Base-by-base conservation (phyloP, 1,140 invertebrate genomes). In the Samia ricini region DNA sequence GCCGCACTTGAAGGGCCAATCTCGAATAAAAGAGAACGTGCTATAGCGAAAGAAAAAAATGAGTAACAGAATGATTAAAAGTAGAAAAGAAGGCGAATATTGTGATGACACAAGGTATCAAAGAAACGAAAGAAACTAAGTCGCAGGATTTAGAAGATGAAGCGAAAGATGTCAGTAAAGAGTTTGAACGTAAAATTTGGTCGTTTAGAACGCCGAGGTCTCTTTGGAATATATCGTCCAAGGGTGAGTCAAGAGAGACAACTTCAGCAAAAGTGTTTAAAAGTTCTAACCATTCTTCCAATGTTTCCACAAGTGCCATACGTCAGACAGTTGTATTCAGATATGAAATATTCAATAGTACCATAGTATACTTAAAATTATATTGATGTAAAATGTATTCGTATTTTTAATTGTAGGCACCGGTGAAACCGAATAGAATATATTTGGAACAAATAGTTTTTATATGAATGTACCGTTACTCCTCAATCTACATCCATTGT, bases 251-350 rank as follows among this genome's bases (percentile, higher is more conserved):
- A 18, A 70, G 72, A 49, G 74, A 77, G 5, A 79, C 77, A 56
- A 71, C 67, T 60, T 63, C 72, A 1, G 48, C 51, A 23, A 51
- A 74, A 7, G 65, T 78, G 59, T 56, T 71, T 5, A 85, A n/a
- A 79, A 66, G 36, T 78, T 22, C 68, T 85, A 15, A 71, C 60
- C 15, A 74, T 76, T 51, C 65, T 83, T 49, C 82, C 80, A 4
- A 68, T 81, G 66, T 85, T 85, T 55, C 78, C 80, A 5, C 68
- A 81, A 66, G 54, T 77, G 15, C 75, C 69, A 15, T n/a, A 50
- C 0, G 63, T 61, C 66, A 74, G 62, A 6, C 61, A 52, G 56
- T 62, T 21, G 57, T 56, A 51, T 19, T 19, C 22, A 18, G 15
- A 26, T 42, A 12, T 42, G 4, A 42, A 42, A 3, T 15, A 22